Conservation (phyloP, 2,888 invertebrate species). For the Cryptocephalus moraei region DNA sequence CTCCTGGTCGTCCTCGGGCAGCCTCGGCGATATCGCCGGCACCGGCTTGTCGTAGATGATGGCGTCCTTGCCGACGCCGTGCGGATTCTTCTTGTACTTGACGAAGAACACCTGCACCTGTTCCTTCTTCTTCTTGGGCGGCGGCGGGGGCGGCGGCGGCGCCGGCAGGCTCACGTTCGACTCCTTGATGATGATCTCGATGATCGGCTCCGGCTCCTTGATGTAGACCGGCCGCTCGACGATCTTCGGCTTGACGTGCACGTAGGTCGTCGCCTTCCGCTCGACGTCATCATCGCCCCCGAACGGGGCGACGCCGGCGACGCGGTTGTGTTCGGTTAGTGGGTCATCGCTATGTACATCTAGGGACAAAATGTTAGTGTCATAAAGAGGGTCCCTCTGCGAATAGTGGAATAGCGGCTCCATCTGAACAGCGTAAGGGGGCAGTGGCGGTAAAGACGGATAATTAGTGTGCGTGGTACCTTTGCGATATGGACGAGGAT, state of each 20-base stretch:
- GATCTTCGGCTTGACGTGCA: slow-evolving; percentile 29
- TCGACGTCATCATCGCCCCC: slow-evolving; percentile 3
- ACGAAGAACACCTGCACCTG: slow-evolving; percentile 87
- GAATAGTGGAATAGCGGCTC: slow-evolving; percentile 72
- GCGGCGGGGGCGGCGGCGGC: slow-evolving; percentile 42
- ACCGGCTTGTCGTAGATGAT: slow-evolving; percentile 72
- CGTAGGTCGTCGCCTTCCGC: slow-evolving; percentile 25
- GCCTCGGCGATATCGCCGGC: slow-evolving; percentile 64
- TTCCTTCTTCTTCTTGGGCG: slow-evolving; percentile 58
- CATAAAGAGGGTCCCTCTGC: slow-evolving; percentile 67
- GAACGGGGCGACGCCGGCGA: slow-evolving; percentile 33
- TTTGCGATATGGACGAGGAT: slow-evolving; percentile 31
- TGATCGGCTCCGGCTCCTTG: slow-evolving; percentile 79
- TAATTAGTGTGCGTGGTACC: slow-evolving; percentile 34
- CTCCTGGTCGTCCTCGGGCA: slow-evolving; percentile 47
- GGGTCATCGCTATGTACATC: slow-evolving; percentile 39
- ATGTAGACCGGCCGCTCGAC: slow-evolving; percentile 40
- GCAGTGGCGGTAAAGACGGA: slow-evolving; percentile 35
- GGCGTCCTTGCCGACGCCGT: slow-evolving; percentile 57
- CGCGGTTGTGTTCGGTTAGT: slow-evolving; percentile 38
- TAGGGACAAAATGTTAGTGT: slow-evolving; percentile 38
- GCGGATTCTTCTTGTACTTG: slow-evolving; percentile 77
- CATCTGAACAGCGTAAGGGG: slow-evolving; percentile 72
- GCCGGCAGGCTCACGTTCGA: slow-evolving; percentile 73
- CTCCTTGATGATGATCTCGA: slow-evolving; percentile 86